Base-by-base conservation (phyloP, 2,113 vertebrate genomes). In the Charadrius vociferus region DNA sequence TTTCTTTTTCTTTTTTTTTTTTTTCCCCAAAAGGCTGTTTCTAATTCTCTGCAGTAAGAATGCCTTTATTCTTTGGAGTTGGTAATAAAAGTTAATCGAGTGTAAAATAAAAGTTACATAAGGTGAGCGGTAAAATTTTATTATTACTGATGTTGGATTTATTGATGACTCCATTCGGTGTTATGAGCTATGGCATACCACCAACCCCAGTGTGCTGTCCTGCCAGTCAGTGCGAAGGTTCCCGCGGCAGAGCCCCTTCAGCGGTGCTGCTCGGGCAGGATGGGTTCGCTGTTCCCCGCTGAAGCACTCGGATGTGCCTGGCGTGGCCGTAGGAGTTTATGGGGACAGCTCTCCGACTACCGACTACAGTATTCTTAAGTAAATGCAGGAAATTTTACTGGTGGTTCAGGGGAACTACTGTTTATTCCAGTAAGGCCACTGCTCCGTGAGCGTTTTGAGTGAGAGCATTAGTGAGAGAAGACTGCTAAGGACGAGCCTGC, bases 61-160 rank as follows among this genome's bases (percentile, higher is more conserved):
- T 85, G 71, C 92, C 93, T 96, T 93, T 96, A 93, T 93, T 95
- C 96, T 95, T 92, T 11, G 52, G 89, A 68, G 85, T 58, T 22
- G 37, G 90, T 72, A 86, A 30, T 97, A 95, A 97, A 97, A 97
- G 95, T 94, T 96, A 97, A 98, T 96, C 91, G 75, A 93, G 94
- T 91, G 95, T 98, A 97, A 96, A 97, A 95, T 97, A 90, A 82
- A 78, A 61, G 93, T 80, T 87, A 74, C 94, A 86, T 71, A 82
- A 95, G 95, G 93, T 81, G 95, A 95, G 75, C 26, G 92, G 90
- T 95, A 72, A 95, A 93, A 62, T 72, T 93, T 97, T 92, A 96
- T 70, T 43, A 58, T 70, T 62, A 18, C 67, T 72, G 86, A 67
- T 71, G 49, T 52, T 82, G 88, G 55, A 17, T 90, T 97, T 83